Base-by-base conservation (phyloP, 1,140 invertebrate species). In the Procambarus clarkii region DNA sequence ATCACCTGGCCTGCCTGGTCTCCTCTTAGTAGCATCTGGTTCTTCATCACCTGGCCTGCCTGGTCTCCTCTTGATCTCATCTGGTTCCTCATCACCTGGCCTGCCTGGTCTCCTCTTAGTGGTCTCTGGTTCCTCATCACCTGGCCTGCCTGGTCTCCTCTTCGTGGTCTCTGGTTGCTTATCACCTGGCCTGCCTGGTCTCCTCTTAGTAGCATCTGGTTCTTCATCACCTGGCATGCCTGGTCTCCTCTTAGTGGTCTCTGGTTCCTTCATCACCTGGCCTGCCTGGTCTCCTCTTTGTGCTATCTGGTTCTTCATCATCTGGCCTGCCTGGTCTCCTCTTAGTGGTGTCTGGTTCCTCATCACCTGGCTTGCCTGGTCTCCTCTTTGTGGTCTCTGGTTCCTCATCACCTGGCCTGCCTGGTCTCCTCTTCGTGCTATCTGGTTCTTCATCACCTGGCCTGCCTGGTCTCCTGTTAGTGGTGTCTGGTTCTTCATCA, bases 361-460 rank as follows among this genome's bases (percentile, higher is more conserved):
- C 69, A 74, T 74, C 69, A 74, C 69, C 69, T 74, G 69, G 69
- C n/a, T 11, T 74, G 69, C 69, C 24, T 74, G 69, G 69, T 7
- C 24, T 74, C 69, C 69, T 74, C 69, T 74, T 74, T 0, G n/a
- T 74, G 69, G 3, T 34, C 5, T 74, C 45, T 71, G 82, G 54
- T 84, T 84, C 58, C 21, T 83, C 50, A 46, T 48, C 78, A 8
- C 21, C 78, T 50, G 11, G 34, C 24, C 50, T 24, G n/a, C 78
- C 46, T 50, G 78, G 78, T 4, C 18, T 50, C 24, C 44, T 80
- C 24, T 34, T 54, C 0, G 3, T 54, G n/a, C 24, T 34, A 0
- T 54, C 78, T 50, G 78, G 78, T 54, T 80, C 76, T 18, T 48
- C 46, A 80, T 80, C 78, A 48, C 50, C 50, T 80, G 78, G 78